Base-by-base conservation (phyloP, 2,113 vertebrate genomes). In the Microcebus murinus region DNA sequence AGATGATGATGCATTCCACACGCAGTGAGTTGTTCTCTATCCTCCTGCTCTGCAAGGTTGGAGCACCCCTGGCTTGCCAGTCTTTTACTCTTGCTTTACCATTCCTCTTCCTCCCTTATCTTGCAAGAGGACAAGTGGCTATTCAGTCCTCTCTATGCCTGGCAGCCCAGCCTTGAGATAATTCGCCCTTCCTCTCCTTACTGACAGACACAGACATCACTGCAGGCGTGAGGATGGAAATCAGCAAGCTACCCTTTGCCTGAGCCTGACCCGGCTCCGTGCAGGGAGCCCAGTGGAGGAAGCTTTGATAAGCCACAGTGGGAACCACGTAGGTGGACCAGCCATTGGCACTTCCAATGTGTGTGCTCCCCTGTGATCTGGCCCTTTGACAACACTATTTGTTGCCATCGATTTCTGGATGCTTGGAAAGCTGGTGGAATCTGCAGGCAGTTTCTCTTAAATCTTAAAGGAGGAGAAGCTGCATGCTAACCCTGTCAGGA, bases 81-180 rank as follows among this genome's bases (percentile, higher is more conserved):
- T 34, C 63, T 91, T 96, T 88, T 87, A 76, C 83, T 81, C 74
- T 76, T 77, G 39, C 52, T 76, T 79, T 9, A 3, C 27, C 36
- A 57, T 87, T 45, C 67, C 52, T 83, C 63, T 55, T 92, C n/a
- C 42, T 52, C 50, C 36, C 89, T 97, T 95, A 90, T 90, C 98
- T 77, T 55, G 10, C 27, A 80, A 39, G 18, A 84, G 8, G 96
- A 48, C 39, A 95, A 96, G 80, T 45, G 71, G 79, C 77, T 81
- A 17, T 97, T 96, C 86, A 34, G 84, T 90, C 68, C 42, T 90
- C 48, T 87, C 61, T 90, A 4, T 70, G 61, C 70, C 91, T 91
- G 89, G 74, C 48, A 81, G 91, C 50, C 34, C 73, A 42, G 50
- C 42, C n/a, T 80, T 79, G 76, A 96, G 89, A 97, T 87, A 92